Evolutionary conservation across 2,888 invertebrate species (phyloP).

Genomic region (Drosophila nr. perissopoda): DNA sequence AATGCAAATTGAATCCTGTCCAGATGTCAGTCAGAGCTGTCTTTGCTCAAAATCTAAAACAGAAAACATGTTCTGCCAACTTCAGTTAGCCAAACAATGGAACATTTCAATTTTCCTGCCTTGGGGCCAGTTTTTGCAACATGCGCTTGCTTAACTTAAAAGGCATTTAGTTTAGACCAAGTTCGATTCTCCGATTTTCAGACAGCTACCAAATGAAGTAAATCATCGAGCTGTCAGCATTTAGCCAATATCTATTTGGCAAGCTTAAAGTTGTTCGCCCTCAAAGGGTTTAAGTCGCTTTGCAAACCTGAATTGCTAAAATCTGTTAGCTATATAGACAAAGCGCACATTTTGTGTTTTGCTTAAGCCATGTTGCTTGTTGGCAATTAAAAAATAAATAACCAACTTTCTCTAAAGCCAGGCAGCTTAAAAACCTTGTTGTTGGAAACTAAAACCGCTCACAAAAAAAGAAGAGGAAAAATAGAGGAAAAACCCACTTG

Average conservation of each 20-base stretch:
- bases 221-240: neutral
- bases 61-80: neutral
- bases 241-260: neutral
- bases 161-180: neutral
- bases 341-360: constrained; percentile 1
- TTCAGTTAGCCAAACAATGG: neutral
- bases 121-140: neutral
- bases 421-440: constrained; percentile 10
- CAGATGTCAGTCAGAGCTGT: constrained; percentile 5
- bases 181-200: neutral
- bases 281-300: neutral
- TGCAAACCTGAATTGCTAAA: neutral
- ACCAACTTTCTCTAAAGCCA: constrained; percentile 7
- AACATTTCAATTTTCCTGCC: neutral
- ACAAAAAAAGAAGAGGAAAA: neutral
- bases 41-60: neutral
- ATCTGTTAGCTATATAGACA: neutral
- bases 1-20: constrained; percentile 1
- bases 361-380: constrained; percentile 11
- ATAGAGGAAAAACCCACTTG: neutral
- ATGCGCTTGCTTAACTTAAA: neutral
- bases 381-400: constrained; percentile 13
- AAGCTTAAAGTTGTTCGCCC: neutral
- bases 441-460: neutral
- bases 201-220: neutral